Base-by-base conservation (phyloP, 2,888 invertebrate species). In the Heliconius charithonia region DNA sequence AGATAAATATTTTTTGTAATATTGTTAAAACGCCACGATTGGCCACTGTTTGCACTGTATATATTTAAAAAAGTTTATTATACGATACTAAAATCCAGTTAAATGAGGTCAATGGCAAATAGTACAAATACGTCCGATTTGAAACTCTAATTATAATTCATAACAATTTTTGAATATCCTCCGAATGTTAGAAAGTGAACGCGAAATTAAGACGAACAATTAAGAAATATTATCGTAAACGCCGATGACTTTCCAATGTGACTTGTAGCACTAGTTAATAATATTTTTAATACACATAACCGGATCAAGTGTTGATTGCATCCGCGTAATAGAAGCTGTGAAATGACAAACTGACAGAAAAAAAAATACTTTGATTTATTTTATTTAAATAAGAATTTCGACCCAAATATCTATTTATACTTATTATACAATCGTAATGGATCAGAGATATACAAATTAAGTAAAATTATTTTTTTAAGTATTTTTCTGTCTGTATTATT, bases 161-260 rank as follows among this genome's bases (percentile, higher is more conserved):
- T 1, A 22, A n/a, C 22, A 41, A 45, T 69, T 16, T 25, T 41
- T 7, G 7, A 63, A 45, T 16, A 69, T 41, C 13, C 41, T 69
- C 25, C 25, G 13, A 69, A n/a, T 41, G 45, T 66, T 65, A 73
- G 77, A 72, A 77, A 72, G 77, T 41, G 25, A 41, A 72, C 27
- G 59, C 72, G 41, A 66, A 51, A 66, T 41, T 67, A 59, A 66
- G 66, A 32, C 27, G 3, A 65, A 65, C 74, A 74, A 73, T 72
- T 72, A 72, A 72, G 37, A 65, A 77, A 62, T 77, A 65, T 65
- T 41, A 66, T 22, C 32, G 71, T 73, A 66, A 73, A 66, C 32
- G 56, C 41, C 16, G 70, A 76, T 73, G 56, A 73, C 72, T 71
- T 77, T 77, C 72, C 32, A 77, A 77, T 71, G 66, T 66, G 41